These are phyloP conservation scores for Actenoides hombroni DNA, from an alignment of 2,113 vertebrate genomes.

Conservation along the genomic window DNA sequence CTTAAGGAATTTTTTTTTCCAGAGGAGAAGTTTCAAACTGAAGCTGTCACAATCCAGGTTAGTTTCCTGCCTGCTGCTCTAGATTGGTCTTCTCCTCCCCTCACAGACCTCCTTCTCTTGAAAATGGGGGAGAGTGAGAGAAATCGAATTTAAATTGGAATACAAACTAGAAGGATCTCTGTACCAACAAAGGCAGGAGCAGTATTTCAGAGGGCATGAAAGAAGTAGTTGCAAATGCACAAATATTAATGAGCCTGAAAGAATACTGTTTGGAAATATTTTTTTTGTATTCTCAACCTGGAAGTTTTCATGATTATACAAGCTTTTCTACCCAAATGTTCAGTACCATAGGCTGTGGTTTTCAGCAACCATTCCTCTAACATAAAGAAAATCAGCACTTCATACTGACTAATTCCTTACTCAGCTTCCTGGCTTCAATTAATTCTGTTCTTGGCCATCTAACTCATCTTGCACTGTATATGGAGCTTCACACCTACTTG, in stretches of 20 bases:
- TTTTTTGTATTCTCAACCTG: not conserved
- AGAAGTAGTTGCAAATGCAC: not conserved
- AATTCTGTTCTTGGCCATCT: not conserved
- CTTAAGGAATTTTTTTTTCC: not conserved
- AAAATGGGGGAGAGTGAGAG: not conserved
- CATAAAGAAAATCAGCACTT: not conserved
- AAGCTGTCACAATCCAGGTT: not conserved
- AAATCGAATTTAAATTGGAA: not conserved
- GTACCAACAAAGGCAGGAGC: not conserved
- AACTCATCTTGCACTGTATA: not conserved
- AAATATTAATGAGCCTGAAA: not conserved
- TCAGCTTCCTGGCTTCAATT: not conserved
- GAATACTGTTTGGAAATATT: not conserved
- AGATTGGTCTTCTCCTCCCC: not conserved
- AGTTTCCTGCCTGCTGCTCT: not conserved
- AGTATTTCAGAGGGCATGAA: not conserved
- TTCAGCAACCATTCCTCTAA: not conserved
- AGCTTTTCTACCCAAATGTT: not conserved
- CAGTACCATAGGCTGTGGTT: not conserved
- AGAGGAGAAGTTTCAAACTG: not conserved
- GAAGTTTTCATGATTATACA: not conserved
- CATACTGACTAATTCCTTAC: not conserved
- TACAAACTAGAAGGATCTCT: not conserved
- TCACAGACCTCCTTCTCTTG: accelerated
- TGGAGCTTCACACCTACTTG: not conserved